These are phyloP conservation scores for Micoletzkya japonica DNA, from an alignment of 2,888 invertebrate species.

Conservation along the genomic window DNA sequence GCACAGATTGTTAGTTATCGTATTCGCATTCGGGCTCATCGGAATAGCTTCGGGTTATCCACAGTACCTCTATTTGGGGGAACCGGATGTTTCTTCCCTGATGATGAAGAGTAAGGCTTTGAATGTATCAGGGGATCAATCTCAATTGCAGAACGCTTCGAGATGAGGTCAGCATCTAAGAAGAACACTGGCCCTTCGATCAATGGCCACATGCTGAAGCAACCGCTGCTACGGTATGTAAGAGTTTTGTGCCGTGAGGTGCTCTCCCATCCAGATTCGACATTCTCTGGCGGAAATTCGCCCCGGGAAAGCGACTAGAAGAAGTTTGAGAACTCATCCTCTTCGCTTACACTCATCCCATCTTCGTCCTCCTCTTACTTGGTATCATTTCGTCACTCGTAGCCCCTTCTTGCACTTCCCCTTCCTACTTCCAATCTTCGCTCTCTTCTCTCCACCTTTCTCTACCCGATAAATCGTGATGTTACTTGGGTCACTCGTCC, in stretches of 20 bases:
- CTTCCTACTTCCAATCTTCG: background rate
- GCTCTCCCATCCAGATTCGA: constrained; percentile 30
- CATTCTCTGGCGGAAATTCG: constrained; percentile 36
- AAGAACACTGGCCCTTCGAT: constrained; percentile 23
- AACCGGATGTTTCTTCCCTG: background rate
- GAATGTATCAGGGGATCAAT: too few relatives aligned
- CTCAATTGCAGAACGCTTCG: constrained; percentile 22
- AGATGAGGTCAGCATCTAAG: constrained; percentile 8
- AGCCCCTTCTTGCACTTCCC: too few relatives aligned
- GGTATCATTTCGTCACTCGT: too few relatives aligned
- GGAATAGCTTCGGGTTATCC: background rate
- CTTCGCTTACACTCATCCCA: too few relatives aligned
- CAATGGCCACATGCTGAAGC: constrained; percentile 38
- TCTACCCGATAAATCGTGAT: too few relatives aligned
- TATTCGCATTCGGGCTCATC: too few relatives aligned
- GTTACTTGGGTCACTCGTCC: too few relatives aligned
- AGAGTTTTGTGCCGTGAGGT: background rate
- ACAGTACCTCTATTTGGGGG: background rate
- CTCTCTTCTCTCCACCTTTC: too few relatives aligned
- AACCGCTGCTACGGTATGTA: constrained; percentile 31
- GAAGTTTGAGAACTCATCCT: background rate
- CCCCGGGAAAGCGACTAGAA: background rate
- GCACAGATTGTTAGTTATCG: too few relatives aligned
- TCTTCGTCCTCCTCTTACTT: too few relatives aligned
- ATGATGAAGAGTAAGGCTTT: too few relatives aligned